phyloP scores from a whole-genome alignment of 64 coral and sea anemone genomes.

The Dendronephthya gigantea region DNA sequence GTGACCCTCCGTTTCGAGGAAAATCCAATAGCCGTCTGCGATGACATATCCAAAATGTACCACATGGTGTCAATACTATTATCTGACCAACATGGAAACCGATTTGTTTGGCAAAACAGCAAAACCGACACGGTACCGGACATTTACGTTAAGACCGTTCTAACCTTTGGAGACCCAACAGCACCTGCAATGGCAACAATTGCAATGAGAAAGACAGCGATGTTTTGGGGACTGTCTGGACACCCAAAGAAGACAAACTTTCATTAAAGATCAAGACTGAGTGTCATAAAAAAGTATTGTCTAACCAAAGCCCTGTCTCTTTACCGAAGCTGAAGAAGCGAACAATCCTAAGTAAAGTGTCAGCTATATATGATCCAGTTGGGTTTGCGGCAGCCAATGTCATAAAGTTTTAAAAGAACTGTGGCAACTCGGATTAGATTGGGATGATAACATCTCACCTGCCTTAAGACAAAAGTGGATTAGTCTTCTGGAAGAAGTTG shows the following conservation, averaged over 20 bases:
- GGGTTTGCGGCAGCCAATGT: background rate
- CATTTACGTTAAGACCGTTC: background rate
- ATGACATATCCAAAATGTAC: background rate
- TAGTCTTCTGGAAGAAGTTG: conserved; percentile 14
- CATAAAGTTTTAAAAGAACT: background rate
- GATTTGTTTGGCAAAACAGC: background rate
- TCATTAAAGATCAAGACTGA: background rate
- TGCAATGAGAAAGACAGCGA: background rate
- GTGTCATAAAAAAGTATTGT: background rate
- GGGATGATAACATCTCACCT: background rate
- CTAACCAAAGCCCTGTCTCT: background rate
- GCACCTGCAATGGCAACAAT: background rate
- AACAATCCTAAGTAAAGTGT: conserved; percentile 2
- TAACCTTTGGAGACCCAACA: too few relatives aligned
- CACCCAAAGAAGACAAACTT: background rate
- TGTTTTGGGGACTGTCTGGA: conserved; percentile 1
- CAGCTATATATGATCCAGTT: background rate
- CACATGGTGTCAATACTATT: background rate
- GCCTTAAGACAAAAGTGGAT: background rate
- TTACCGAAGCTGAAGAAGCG: background rate
- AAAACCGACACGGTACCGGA: background rate
- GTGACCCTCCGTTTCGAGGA: background rate
- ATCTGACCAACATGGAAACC: background rate
- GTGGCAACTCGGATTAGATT: conserved; percentile 5
- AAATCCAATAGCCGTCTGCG: background rate